A percentile compares a stretch with the other conserved stretches of the same genome.
phyloP scores from a whole-genome alignment of 2,888 invertebrate species.

The Enoplolaimus lenunculus region DNA sequence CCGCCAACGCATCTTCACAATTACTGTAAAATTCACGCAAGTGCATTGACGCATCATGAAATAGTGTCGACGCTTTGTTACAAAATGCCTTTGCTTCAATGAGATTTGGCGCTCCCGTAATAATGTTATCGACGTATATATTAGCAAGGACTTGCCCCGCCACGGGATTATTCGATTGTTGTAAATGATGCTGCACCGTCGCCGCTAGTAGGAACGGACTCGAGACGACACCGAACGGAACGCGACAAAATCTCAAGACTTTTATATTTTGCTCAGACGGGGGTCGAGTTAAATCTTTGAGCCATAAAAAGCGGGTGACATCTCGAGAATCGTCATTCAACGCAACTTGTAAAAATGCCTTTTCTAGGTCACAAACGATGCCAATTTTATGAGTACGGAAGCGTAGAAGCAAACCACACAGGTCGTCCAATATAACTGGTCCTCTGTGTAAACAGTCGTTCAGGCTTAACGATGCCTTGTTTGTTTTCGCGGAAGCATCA shows the following conservation, averaged over 20 bases:
- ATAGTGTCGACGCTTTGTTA: neutral
- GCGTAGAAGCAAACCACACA: neutral
- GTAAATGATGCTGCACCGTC: neutral
- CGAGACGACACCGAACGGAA: neutral
- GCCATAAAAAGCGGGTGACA: neutral
- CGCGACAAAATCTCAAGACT: neutral
- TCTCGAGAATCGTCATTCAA: neutral
- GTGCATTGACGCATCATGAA: neutral
- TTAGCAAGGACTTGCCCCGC: neutral
- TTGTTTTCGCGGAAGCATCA: neutral
- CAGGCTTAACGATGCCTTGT: neutral
- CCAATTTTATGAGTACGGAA: neutral
- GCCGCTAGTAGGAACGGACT: neutral
- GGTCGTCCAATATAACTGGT: neutral
- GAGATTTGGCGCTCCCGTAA: neutral
- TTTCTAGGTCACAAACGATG: neutral
- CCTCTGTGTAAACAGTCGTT: neutral
- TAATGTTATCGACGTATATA: neutral
- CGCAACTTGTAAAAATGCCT: neutral
- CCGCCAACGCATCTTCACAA: neutral
- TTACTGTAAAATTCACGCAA: neutral
- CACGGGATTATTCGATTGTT: neutral
- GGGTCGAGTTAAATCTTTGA: neutral
- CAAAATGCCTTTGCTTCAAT: neutral
- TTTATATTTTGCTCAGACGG: neutral